Base-by-base conservation (phyloP, 1,140 invertebrate species). In the Euglossa dilemma region DNA sequence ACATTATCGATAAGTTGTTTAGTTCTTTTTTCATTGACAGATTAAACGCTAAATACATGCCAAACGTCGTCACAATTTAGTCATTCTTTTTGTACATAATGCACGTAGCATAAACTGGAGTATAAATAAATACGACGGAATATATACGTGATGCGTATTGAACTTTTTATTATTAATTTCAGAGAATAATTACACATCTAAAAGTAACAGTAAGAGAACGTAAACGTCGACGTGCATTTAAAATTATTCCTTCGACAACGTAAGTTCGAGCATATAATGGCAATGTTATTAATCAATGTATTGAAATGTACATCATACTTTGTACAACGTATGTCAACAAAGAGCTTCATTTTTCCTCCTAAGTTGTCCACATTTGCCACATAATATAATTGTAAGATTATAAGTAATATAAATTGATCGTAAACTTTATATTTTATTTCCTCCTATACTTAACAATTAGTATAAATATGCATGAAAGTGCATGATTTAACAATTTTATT, bases 11-110 rank as follows among this genome's bases (percentile, higher is more conserved):
- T 72, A 66, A 71, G 79, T 77, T 82, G 12, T 77, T 50, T 45
- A 47, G 2, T 69, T 81, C 16, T 18, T 71, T 54, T 36, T 66
- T 85, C 28, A 70, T 64, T 23, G 28, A 43, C 47, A 63, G 36
- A 45, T 66, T 28, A 16, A 73, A 73, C 23, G 69, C 47, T 80
- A 47, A 63, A 45, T 67, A 70, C 36, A 66, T 80, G 71, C 67
- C 57, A 81, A 72, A 75, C 64, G 47, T 63, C 66, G 47, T 75
- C 63, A 47, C 59, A 36, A 71, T 78, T 84, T 50, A 79, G 69
- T 80, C 63, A 54, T 76, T 70, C 66, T 82, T 76, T 82, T 71
- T 82, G 70, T 80, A 80, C n/a, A 84, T 80, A 80, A 67, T 70
- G 47, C 69, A 54, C 66, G 67, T 79, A 72, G 63, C 50, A 66